Base-by-base conservation (phyloP, 2,113 vertebrate genomes). In the Xiphorhynchus elegans region DNA sequence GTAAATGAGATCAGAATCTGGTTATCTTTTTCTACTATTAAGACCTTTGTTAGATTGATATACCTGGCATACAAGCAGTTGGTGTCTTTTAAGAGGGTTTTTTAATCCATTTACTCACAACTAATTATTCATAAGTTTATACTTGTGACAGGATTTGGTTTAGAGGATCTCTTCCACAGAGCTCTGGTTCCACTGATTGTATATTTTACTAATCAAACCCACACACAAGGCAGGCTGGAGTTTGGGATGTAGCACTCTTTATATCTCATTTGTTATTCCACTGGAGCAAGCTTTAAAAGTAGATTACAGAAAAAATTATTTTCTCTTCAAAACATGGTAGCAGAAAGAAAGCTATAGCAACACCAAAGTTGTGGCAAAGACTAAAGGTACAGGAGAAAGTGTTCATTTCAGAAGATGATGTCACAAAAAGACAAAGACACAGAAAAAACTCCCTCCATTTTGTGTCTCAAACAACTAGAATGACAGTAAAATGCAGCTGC, bases 1-100 rank as follows among this genome's bases (percentile, higher is more conserved):
- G 64, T 47, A 91, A 80, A 95, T 44, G 42, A 85, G 33, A 84
- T 72, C 53, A 81, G 93, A 89, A 70, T 80, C 42, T 84, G 53
- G 56, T 81, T 91, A 49, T 64, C 35, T 91, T 89, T 81, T 92
- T 58, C 47, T 80, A 72, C 47, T 3, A 2, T 42, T 93, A 56
- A 47, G 11, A 0, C 25, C 31, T 77, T 11, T 75, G 21, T 75
- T 79, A 94, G 40, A 40, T 7, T 80, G 52, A 87, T 17, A 17
- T 66, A 66, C 19, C 29, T 84, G 52, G 15, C 11, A 10, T 53
- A 60, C 17, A 80, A 92, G 29, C 21, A 64, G 11, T 33, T 96
- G 53, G 24, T 52, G 66, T 72, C 31, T 87, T 87, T 79, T 75
- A 68, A 74, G 50, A 76, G 3, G 25, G 7, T 59, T 35, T 59